Evolutionary conservation across 2,797 vertebrate species (phyloP).

Genomic region (Gobionotothen gibberifrons): DNA sequence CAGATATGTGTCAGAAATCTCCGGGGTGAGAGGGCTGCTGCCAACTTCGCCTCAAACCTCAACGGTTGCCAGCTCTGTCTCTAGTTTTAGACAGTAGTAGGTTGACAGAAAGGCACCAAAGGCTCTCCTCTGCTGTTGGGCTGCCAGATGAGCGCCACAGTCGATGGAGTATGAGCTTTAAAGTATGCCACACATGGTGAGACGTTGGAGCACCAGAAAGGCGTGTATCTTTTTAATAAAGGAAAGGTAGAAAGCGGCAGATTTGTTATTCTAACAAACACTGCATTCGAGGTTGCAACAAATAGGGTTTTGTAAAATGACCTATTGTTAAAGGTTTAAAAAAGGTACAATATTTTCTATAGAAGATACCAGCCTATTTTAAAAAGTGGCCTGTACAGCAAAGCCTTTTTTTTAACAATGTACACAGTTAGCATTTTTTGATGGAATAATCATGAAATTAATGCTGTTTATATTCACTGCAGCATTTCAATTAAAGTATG

Average conservation of each 20-base stretch:
- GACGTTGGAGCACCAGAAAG: background rate
- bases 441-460: background rate
- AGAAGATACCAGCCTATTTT: background rate
- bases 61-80: slow-evolving; percentile 45
- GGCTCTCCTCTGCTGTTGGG: slow-evolving; percentile 15
- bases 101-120: slow-evolving; percentile 29
- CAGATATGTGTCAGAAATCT: slow-evolving; percentile 67
- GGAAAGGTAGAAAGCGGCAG: background rate
- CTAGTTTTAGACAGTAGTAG: background rate
- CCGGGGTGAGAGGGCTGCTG: slow-evolving; percentile 34
- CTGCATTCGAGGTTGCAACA: background rate
- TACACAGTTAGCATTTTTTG: background rate
- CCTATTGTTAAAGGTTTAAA: background rate
- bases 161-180: slow-evolving; percentile 5
- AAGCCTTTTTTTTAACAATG: background rate
- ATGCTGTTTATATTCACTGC: too few relatives aligned
- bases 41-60: slow-evolving; percentile 48
- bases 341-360: background rate
- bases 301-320: background rate
- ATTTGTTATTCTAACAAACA: background rate
- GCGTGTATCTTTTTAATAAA: background rate
- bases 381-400: background rate
- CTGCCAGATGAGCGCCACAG: slow-evolving; percentile 29
- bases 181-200: background rate
- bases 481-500: too few relatives aligned